Conservation (phyloP, 2,888 invertebrate species). For the Mystacides longicornis region DNA sequence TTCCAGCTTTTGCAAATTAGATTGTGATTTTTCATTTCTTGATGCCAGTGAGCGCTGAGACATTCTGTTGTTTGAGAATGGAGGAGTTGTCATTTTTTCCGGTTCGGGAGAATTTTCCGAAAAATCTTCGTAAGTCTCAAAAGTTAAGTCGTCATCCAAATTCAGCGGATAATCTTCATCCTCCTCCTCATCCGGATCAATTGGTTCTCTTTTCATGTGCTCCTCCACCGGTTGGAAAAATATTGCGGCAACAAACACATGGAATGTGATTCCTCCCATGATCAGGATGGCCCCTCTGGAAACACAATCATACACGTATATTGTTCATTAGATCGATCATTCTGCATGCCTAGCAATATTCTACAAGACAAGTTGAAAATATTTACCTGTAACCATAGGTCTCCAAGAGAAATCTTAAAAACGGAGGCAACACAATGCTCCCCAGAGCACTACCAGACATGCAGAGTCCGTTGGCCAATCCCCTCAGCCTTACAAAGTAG, state of each 20-base stretch:
- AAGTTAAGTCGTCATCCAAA: conserved; percentile 20
- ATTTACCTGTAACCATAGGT: conserved; percentile 72
- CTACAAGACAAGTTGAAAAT: too few relatives aligned
- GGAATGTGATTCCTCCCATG: conserved; percentile 73
- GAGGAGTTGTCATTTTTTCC: conserved; percentile 3
- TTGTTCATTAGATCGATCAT: too few relatives aligned
- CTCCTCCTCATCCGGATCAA: conserved; percentile 31
- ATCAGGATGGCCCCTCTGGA: conserved; percentile 71
- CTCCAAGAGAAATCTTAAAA: conserved; percentile 62
- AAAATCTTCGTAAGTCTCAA: conserved; percentile 21
- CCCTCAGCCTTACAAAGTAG: conserved; percentile 71
- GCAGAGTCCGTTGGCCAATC: conserved; percentile 80
- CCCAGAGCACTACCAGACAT: conserved; percentile 85
- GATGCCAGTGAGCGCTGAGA: not conserved
- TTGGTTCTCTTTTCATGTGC: conserved; percentile 63
- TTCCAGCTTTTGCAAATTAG: conserved; percentile 6
- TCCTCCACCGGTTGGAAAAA: conserved; percentile 79
- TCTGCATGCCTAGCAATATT: too few relatives aligned
- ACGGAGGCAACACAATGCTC: conserved; percentile 75
- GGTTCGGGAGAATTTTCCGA: conserved; percentile 15
- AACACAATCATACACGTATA: not conserved
- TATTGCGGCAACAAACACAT: conserved; percentile 77
- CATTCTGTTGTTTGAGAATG: conserved; percentile 3
- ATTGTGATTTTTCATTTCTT: not conserved
- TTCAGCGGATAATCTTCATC: conserved; percentile 32